Evolutionary conservation across 2,113 vertebrate genomes (phyloP).

Genomic region (Agapornis roseicollis): DNA sequence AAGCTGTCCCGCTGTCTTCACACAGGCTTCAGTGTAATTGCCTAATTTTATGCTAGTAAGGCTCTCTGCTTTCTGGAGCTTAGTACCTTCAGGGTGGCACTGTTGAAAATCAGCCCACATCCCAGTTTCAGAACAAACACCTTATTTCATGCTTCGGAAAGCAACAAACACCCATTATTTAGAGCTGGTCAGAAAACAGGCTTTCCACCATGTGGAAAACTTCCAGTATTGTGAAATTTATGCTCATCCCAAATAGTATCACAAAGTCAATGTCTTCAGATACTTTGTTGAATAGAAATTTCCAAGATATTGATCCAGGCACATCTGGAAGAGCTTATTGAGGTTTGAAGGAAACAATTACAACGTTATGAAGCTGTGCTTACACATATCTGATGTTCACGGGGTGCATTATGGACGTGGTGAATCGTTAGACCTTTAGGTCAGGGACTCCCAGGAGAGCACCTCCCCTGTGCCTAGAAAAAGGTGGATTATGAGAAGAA

Average conservation of each 20-base stretch:
- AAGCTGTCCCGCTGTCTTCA: background rate
- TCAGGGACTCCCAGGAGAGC: background rate
- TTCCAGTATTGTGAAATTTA: background rate
- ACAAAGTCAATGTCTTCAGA: background rate
- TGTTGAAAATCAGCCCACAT: slow-evolving; percentile 55
- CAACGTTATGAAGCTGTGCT: accelerated
- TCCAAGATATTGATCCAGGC: background rate
- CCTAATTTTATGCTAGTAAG: slow-evolving; percentile 36
- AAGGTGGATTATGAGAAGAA: background rate
- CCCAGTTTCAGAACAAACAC: slow-evolving; percentile 25
- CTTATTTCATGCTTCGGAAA: slow-evolving; percentile 49
- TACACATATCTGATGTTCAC: background rate
- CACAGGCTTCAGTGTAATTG: background rate
- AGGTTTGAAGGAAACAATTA: background rate
- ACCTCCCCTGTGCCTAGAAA: background rate
- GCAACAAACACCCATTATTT: slow-evolving; percentile 61
- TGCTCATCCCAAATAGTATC: background rate
- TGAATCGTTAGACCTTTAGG: background rate
- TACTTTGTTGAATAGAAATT: background rate
- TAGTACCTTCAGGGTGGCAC: slow-evolving; percentile 31
- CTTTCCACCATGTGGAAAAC: slow-evolving; percentile 13
- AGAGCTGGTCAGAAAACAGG: background rate
- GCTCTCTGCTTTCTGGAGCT: slow-evolving; percentile 14
- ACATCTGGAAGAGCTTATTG: background rate
- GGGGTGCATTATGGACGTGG: accelerated